Evolutionary conservation across 2,797 vertebrate genomes (phyloP).

Genomic region (Phoxinus dragarum): DNA sequence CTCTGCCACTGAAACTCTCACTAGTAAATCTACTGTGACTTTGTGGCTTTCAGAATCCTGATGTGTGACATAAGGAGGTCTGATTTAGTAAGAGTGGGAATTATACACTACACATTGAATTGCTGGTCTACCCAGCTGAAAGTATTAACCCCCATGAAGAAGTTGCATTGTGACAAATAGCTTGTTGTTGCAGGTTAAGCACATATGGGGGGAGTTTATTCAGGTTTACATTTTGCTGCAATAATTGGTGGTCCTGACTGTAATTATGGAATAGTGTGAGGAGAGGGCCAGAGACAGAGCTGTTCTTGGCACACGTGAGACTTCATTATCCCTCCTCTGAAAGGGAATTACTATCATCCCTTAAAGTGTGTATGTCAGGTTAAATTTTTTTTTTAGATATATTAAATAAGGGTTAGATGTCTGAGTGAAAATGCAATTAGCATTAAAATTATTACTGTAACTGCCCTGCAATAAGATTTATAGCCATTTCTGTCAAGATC

Average conservation of each 20-base stretch:
- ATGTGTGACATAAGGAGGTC: conserved; percentile 18
- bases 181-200: conserved; percentile 51
- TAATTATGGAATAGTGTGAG: conserved; percentile 53
- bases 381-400: too few relatives aligned
- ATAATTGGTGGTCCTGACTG: conserved; percentile 52
- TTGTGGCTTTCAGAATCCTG: not conserved
- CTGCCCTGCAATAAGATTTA: too few relatives aligned
- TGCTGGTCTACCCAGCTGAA: conserved; percentile 17
- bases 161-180: conserved; percentile 51
- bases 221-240: conserved; percentile 53
- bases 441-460: too few relatives aligned
- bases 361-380: too few relatives aligned
- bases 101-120: not conserved
- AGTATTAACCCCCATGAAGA: conserved; percentile 36
- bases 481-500: too few relatives aligned
- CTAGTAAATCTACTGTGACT: not conserved
- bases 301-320: conserved; percentile 41
- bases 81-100: conserved; percentile 43
- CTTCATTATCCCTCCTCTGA: conserved; percentile 55
- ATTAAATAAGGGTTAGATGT: too few relatives aligned
- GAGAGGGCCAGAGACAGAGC: conserved; percentile 34
- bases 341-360: conserved; percentile 45
- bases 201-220: conserved; percentile 45
- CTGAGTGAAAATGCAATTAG: too few relatives aligned
- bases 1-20: not conserved